Conservation (phyloP, 1,140 invertebrate genomes). For the Aricia agestis region DNA sequence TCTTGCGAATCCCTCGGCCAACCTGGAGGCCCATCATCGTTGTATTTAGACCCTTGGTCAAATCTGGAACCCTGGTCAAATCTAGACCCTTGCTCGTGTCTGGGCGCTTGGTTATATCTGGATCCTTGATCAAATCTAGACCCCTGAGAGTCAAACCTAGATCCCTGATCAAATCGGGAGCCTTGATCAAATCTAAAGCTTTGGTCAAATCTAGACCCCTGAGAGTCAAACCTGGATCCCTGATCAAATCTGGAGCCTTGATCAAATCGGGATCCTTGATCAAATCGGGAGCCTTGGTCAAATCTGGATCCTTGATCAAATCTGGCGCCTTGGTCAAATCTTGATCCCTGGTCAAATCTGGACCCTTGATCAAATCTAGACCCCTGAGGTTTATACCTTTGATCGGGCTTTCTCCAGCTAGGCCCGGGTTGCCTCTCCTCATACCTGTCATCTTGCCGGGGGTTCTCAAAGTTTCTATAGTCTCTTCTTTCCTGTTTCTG, state of each 20-base stretch:
- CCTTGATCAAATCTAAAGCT: slow-evolving; percentile 24
- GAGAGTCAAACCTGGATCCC: slow-evolving; percentile 22
- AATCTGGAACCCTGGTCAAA: background rate
- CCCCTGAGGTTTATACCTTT: background rate
- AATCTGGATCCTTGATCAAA: background rate
- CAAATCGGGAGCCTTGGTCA: background rate
- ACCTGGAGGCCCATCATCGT: slow-evolving; percentile 29
- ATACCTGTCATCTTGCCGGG: slow-evolving; percentile 37
- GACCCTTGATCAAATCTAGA: background rate
- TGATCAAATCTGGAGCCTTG: slow-evolving; percentile 30
- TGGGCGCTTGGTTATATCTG: background rate
- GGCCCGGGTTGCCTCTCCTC: slow-evolving; percentile 35
- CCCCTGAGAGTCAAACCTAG: slow-evolving; percentile 27
- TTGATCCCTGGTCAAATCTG: background rate
- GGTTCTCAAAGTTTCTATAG: slow-evolving; percentile 31
- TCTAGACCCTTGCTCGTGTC: background rate
- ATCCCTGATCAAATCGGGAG: slow-evolving; percentile 29
- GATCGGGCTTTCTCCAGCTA: slow-evolving; percentile 35
- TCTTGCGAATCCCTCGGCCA: slow-evolving; percentile 13
- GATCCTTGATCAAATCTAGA: slow-evolving; percentile 25
- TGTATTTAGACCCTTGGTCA: background rate
- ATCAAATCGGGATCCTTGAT: slow-evolving; percentile 32
- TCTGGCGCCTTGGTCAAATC: too few species aligned
- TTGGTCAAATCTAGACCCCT: slow-evolving; percentile 20
- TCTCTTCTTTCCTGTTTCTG: slow-evolving; percentile 41